Conservation (phyloP, 1,140 invertebrate genomes). For the Capitella teleta region DNA sequence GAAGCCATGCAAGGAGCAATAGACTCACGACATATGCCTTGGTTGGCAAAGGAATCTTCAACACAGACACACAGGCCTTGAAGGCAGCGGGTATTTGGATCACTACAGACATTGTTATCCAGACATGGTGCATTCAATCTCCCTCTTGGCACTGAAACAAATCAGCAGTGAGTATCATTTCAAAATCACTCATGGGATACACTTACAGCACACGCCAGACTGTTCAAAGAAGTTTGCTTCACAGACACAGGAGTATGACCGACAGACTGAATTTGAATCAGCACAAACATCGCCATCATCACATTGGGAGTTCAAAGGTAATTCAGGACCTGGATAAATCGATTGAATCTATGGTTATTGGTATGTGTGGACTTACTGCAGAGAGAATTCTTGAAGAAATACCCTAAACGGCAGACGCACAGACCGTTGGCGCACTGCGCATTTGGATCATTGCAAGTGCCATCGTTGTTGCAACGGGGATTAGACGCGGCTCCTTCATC, state of each 20-base stretch:
- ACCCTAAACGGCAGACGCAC: slow-evolving; percentile 4
- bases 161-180: too few relatives aligned
- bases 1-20: too few relatives aligned
- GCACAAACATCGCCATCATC: slow-evolving; percentile 5
- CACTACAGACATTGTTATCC: neutral
- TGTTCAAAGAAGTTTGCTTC: slow-evolving; percentile 1
- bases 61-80: neutral
- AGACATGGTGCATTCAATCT: slow-evolving; percentile 3
- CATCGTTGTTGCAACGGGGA: neutral
- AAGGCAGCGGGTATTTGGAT: neutral
- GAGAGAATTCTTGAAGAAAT: slow-evolving; percentile 2
- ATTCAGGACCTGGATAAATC: neutral
- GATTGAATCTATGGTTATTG: neutral
- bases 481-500: neutral
- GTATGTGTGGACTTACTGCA: slow-evolving; percentile 9
- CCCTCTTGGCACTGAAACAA: slow-evolving; percentile 1
- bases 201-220: slow-evolving; percentile 7
- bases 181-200: neutral
- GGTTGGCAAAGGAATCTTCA: neutral
- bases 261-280: slow-evolving; percentile 1
- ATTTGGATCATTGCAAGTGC: slow-evolving; percentile 7
- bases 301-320: slow-evolving; percentile 4
- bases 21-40: slow-evolving; percentile 8
- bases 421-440: slow-evolving; percentile 8
- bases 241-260: slow-evolving; percentile 1